phyloP scores from a whole-genome alignment of 2,797 vertebrate species.

The Clarias pachynema region DNA sequence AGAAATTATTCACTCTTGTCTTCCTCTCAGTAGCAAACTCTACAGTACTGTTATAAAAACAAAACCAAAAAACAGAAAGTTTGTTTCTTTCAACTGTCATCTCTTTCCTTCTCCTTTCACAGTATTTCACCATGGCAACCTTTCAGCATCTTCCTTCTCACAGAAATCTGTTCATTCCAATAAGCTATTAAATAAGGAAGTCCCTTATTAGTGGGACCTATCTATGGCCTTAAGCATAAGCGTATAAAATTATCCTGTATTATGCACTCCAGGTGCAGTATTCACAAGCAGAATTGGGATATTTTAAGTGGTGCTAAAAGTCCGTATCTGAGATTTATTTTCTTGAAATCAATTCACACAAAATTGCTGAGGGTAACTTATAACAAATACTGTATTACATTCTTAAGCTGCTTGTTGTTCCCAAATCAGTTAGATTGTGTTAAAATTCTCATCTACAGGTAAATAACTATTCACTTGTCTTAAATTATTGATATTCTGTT shows the following conservation, averaged over 20 bases:
- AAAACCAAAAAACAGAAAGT: neutral
- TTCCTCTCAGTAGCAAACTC: neutral
- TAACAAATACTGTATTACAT: neutral
- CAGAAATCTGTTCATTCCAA: neutral
- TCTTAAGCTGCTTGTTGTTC: neutral
- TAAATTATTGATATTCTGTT: neutral
- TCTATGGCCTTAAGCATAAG: neutral
- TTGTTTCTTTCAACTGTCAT: slow-evolving; percentile 21
- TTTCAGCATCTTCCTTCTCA: neutral
- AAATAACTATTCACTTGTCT: neutral
- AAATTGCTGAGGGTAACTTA: neutral
- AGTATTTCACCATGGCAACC: neutral
- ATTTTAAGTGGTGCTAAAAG: neutral
- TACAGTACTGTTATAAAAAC: neutral
- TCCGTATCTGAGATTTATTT: neutral
- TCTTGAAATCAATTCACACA: neutral
- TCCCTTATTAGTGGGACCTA: neutral
- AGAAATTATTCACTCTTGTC: neutral
- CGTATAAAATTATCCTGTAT: neutral
- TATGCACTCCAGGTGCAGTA: neutral
- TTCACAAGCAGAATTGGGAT: neutral
- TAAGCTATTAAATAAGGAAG: neutral
- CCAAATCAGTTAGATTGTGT: neutral
- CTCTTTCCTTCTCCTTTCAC: neutral
- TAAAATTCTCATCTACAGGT: neutral